Base-by-base conservation (phyloP, 2,888 invertebrate genomes). In the Thecophora atra region DNA sequence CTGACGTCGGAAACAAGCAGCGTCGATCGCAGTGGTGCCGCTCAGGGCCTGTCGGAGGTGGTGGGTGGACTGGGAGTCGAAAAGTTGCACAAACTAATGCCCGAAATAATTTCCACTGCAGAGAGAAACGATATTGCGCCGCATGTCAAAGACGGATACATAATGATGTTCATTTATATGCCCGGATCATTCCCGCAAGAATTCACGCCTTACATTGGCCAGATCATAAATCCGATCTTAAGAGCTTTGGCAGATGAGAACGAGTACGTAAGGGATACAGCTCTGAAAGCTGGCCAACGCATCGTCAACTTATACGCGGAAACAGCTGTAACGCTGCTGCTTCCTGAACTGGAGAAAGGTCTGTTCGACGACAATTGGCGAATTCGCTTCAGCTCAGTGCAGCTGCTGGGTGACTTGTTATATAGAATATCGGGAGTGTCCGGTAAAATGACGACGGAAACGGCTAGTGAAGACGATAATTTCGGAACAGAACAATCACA, bases 141-240 rank as follows among this genome's bases (percentile, higher is more conserved):
- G 0, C 97, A 98, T 87, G 98, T 99, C 2, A 96, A 99, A 82
- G 99, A 99, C 88, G 99, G 99, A 58, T 99, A 99, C 88, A 98
- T 99, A 75, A 98, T 99, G 97, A 97, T 99, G 96, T 99, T 98
- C 87, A 99, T 99, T 82, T 99, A 99, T 88, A 95, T 99, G 93
- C 99, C 99, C 3, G 93, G 94, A 74, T 97, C 98, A 15, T 99
- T 99, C 88, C 96, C 96, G 7, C 92, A 93, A 76, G 96, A 97
- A 84, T 99, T 99, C 87, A 93, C 95, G 1, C 95, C 95, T 0
- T 99, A 98, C 87, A 94, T 98, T 81, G 95, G 98, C 0, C 95
- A 96, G 85, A 98, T 99, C 80, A 96, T 99, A 81, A 98, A 96
- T 85, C 97, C 98, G 1, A 98, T 99, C 78, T 89, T 99, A 44